Conservation (phyloP, 1,140 invertebrate genomes). For the Brachionus plicatilis region DNA sequence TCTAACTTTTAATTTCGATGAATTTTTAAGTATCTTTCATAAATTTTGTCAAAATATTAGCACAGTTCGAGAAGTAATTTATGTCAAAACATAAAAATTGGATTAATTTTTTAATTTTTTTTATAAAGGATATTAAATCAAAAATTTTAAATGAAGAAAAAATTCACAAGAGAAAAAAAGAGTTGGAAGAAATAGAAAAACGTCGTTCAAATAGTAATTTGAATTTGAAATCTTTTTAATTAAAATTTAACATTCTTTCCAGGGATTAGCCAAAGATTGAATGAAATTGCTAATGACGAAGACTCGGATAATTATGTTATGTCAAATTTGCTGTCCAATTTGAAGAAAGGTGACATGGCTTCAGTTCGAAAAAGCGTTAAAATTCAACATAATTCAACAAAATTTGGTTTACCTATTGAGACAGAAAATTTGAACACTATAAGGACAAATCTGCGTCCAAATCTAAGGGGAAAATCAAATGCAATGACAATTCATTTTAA, state of each 20-base stretch:
- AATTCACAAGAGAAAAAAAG: background rate
- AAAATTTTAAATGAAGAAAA: conserved; percentile 7
- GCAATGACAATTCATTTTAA: background rate
- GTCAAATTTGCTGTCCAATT: conserved; percentile 5
- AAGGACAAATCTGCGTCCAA: background rate
- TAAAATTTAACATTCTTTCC: background rate
- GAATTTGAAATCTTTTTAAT: no score
- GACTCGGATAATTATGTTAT: background rate
- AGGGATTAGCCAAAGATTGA: background rate
- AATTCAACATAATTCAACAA: background rate
- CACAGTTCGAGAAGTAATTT: background rate
- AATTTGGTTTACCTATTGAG: background rate
- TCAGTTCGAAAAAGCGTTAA: background rate
- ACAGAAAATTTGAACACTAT: background rate
- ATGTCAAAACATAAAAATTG: background rate
- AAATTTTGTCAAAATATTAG: conserved; percentile 6
- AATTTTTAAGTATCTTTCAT: conserved; percentile 44
- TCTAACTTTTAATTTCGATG: conserved; percentile 52
- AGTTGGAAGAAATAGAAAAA: conserved; percentile 8
- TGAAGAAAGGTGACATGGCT: conserved; percentile 1
- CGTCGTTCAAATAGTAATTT: background rate
- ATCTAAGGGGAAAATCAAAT: background rate
- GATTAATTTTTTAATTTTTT: background rate
- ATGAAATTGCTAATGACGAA: background rate
- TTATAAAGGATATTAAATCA: background rate